Evolutionary conservation across 2,113 vertebrate genomes (phyloP).

Genomic region (Centropristis striata): DNA sequence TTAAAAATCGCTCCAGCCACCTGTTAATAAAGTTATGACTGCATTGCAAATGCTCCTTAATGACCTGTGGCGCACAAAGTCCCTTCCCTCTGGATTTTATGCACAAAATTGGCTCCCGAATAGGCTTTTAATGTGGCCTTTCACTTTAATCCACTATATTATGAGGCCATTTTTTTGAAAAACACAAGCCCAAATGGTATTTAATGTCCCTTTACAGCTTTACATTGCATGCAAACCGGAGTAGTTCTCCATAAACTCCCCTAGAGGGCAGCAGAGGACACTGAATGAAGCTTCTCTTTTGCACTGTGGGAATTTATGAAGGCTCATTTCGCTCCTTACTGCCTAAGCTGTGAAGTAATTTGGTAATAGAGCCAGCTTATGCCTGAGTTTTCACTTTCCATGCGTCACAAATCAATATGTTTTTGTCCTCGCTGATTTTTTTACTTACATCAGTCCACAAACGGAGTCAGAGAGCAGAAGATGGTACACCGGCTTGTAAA

Average conservation of each 20-base stretch:
- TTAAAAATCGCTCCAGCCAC: background rate
- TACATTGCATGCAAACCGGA: background rate
- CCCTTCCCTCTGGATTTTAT: background rate
- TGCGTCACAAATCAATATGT: constrained; percentile 45
- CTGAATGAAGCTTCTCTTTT: background rate
- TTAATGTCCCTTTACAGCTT: background rate
- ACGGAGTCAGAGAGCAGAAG: background rate
- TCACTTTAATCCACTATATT: background rate
- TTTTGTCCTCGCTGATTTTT: constrained; percentile 25
- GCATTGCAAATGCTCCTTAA: background rate
- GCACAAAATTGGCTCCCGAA: background rate
- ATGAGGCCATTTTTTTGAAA: background rate
- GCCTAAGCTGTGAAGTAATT: background rate
- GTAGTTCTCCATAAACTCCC: constrained; percentile 10
- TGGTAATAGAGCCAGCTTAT: constrained; percentile 9
- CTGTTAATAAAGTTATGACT: too few species aligned
- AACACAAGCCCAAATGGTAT: background rate
- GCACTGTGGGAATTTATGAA: background rate
- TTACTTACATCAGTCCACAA: constrained; percentile 16
- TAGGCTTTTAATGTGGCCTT: background rate
- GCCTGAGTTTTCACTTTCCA: constrained; percentile 17
- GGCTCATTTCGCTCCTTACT: background rate
- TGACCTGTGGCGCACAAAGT: background rate
- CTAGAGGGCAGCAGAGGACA: constrained; percentile 76
- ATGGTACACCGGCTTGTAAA: constrained; percentile 25